phyloP scores from a whole-genome alignment of 1,140 invertebrate species.

The Monochamus saltuarius region DNA sequence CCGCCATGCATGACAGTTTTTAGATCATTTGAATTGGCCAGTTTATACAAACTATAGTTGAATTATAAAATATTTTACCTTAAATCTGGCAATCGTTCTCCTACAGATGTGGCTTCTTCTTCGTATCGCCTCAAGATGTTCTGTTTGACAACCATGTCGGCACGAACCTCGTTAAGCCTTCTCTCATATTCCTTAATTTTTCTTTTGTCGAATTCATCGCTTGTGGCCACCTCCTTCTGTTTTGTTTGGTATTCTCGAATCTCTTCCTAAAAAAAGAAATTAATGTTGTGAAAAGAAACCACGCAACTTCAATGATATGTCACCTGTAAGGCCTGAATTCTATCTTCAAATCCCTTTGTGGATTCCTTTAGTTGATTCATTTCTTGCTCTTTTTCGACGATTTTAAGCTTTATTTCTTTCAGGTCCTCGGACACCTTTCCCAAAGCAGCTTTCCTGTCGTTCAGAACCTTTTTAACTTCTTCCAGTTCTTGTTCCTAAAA shows the following conservation, averaged over 20 bases:
- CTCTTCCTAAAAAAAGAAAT: constrained; percentile 44
- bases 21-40: no score
- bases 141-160: constrained; percentile 30
- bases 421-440: constrained; percentile 41
- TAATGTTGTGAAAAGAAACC: not conserved
- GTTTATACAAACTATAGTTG: no score
- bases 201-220: constrained; percentile 35
- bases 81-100: constrained; percentile 30
- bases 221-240: constrained; percentile 39
- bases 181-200: constrained; percentile 32
- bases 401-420: constrained; percentile 40
- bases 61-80: constrained; percentile 32
- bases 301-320: not conserved
- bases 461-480: constrained; percentile 47
- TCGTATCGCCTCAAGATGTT: constrained; percentile 18
- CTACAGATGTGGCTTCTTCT: constrained; percentile 31
- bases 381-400: constrained; percentile 44
- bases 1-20: no score
- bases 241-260: constrained; percentile 45
- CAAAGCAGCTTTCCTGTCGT: constrained; percentile 35
- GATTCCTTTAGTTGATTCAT: constrained; percentile 46
- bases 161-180: constrained; percentile 24
- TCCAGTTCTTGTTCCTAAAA: constrained; percentile 38
- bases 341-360: constrained; percentile 46
- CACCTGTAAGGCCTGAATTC: constrained; percentile 44